Base-by-base conservation (phyloP, 2,113 vertebrate species). In the Bostrychus sinensis region DNA sequence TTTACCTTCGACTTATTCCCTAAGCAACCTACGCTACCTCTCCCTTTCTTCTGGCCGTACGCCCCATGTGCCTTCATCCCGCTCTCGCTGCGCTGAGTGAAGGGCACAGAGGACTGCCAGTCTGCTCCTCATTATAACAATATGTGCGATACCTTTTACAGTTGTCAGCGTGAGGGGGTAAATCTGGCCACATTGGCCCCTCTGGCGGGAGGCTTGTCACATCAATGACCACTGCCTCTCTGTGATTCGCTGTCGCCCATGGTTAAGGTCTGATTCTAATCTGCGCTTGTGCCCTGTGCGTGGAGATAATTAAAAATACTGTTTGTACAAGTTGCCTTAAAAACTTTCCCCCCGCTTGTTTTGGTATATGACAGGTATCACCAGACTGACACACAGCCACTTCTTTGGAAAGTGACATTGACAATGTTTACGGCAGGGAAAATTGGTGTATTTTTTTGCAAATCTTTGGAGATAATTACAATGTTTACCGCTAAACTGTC, bases 141-240 rank as follows among this genome's bases (percentile, higher is more conserved):
- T 80, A 69, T 93, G 91, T 91, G 78, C 71, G 77, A 89, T 91
- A 89, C 90, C 89, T 91, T 89, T 92, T 89, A 59, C 73, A 92
- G 87, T 76, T 91, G 85, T 87, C 77, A 87, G 71, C 85, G 83
- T 75, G 64, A 80, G 85, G 74, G 89, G 85, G 66, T 83, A 85
- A 66, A 66, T 89, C 73, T 82, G 81, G 76, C 77, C 81, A 77
- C 62, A 84, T 48, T 66, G 82, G 75, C 76, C 86, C 91, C 66
- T 86, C 75, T 59, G 81, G 82, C 72, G 43, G 79, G 74, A 39
- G 32, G 36, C 82, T 65, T 89, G 71, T 91, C 87, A 86, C 77
- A 91, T 93, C 74, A 90, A 62, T 88, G 81, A 90, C 82, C 77
- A 73, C 79, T 62, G 83, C 69, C 32, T 66, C 71, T 69, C 60